Evolutionary conservation across 1,140 invertebrate species (phyloP).

Genomic region (Gonatopus flavifemur): DNA sequence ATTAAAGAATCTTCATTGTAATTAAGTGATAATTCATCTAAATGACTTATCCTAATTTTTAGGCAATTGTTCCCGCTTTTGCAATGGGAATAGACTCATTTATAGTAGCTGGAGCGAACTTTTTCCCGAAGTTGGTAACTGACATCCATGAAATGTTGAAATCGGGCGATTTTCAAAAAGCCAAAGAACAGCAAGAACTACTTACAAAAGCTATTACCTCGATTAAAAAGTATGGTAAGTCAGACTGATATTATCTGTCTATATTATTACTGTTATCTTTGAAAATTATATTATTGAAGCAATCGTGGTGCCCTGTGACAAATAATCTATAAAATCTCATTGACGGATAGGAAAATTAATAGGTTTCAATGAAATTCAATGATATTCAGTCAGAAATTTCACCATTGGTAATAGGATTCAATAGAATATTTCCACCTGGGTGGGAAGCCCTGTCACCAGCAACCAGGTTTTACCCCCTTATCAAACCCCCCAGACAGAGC

Average conservation of each 20-base stretch:
- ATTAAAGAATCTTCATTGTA: not conserved
- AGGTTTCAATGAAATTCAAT: no score
- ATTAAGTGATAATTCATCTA: conserved; percentile 7
- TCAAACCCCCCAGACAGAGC: no score
- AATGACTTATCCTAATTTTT: conserved; percentile 21
- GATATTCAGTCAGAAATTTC: no score
- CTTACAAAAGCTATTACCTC: conserved; percentile 45
- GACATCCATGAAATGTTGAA: conserved; percentile 50
- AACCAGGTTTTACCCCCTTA: no score
- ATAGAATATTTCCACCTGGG: no score
- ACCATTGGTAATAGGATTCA: no score
- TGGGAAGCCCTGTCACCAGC: no score
- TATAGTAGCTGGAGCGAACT: conserved; percentile 68
- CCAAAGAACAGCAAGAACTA: conserved; percentile 52
- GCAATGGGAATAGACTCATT: conserved; percentile 68
- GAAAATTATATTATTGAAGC: conserved; percentile 2
- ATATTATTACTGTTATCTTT: conserved; percentile 4
- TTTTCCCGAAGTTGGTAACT: conserved; percentile 56
- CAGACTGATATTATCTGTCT: not conserved
- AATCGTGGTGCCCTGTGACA: no score
- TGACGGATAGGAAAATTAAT: no score
- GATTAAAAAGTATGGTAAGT: conserved; percentile 58
- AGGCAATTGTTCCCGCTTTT: conserved; percentile 65
- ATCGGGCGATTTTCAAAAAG: conserved; percentile 41
- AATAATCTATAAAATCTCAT: no score